A percentile compares a stretch with the other conserved stretches of the same genome.
These are phyloP conservation scores for Ariolimax columbianus DNA, from an alignment of 2,888 invertebrate species.

Conservation along the genomic window DNA sequence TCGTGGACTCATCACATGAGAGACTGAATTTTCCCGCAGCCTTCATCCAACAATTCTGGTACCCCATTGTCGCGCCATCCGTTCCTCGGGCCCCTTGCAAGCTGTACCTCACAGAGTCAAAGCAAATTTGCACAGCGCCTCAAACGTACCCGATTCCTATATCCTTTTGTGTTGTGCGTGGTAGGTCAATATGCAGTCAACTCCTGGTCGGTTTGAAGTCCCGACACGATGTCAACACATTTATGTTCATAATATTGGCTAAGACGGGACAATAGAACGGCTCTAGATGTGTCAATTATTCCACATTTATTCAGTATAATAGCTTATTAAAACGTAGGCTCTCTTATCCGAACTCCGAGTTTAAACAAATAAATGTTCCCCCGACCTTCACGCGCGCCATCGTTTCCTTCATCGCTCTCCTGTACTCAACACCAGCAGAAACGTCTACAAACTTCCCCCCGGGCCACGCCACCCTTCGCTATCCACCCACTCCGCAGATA, in stretches of 20 bases:
- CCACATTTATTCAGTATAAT: neutral
- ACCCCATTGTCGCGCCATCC: neutral
- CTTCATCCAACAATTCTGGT: neutral
- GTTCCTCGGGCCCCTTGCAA: neutral
- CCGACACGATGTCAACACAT: slow-evolving; percentile 21
- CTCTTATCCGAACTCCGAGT: neutral
- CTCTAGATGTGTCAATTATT: neutral
- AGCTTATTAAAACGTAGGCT: slow-evolving; percentile 14
- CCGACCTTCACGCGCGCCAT: neutral
- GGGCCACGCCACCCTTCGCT: neutral
- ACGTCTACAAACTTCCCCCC: neutral
- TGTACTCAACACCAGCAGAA: neutral
- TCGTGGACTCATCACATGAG: too few species aligned
- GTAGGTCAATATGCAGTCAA: neutral
- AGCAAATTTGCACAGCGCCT: neutral
- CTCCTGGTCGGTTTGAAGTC: neutral
- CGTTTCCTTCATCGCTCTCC: neutral
- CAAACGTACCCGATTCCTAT: neutral
- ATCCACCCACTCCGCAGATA: too few species aligned
- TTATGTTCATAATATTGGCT: slow-evolving; percentile 30
- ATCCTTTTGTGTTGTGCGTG: neutral
- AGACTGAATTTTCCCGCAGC: neutral
- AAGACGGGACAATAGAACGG: neutral
- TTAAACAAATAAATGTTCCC: slow-evolving; percentile 21
- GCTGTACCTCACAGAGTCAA: neutral